Conservation (phyloP, 2,797 vertebrate genomes). For the Pipistrellus nathusii region DNA sequence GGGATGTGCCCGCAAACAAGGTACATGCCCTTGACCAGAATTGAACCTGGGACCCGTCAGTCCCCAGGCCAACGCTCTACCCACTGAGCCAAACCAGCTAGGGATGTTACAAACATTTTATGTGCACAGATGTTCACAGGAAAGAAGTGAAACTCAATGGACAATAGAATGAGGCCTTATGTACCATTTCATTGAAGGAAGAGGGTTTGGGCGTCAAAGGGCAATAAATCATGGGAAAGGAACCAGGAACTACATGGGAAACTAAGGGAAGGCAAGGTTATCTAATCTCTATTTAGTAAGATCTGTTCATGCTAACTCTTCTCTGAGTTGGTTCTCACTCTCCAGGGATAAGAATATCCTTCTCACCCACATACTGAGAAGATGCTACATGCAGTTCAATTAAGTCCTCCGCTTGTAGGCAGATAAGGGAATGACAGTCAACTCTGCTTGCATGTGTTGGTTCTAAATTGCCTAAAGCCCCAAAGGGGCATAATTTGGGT, state of each 20-base stretch:
- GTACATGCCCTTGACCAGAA: too few species aligned
- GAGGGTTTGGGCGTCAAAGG: not conserved
- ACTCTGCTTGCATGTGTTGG: not conserved
- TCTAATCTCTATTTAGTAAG: not conserved
- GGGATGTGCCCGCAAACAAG: too few species aligned
- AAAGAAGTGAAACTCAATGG: not conserved
- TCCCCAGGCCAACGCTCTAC: too few species aligned
- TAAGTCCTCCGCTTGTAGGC: not conserved
- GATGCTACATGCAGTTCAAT: not conserved
- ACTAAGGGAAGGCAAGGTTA: not conserved
- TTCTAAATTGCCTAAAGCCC: not conserved
- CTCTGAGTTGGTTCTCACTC: not conserved
- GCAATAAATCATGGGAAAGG: not conserved
- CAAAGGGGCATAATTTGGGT: not conserved
- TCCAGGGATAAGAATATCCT: not conserved
- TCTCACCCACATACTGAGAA: not conserved
- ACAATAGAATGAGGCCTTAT: not conserved
- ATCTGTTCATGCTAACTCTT: not conserved
- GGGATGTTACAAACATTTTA: too few species aligned
- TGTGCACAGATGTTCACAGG: not conserved
- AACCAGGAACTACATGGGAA: not conserved
- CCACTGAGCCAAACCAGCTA: too few species aligned
- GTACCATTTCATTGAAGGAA: not conserved
- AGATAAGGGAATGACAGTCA: not conserved
- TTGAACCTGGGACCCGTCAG: too few species aligned